A percentile compares a stretch with the other conserved stretches of the same genome.
These are phyloP conservation scores for Calliphora vicina DNA, from an alignment of 1,140 invertebrate genomes.

Conservation along the genomic window DNA sequence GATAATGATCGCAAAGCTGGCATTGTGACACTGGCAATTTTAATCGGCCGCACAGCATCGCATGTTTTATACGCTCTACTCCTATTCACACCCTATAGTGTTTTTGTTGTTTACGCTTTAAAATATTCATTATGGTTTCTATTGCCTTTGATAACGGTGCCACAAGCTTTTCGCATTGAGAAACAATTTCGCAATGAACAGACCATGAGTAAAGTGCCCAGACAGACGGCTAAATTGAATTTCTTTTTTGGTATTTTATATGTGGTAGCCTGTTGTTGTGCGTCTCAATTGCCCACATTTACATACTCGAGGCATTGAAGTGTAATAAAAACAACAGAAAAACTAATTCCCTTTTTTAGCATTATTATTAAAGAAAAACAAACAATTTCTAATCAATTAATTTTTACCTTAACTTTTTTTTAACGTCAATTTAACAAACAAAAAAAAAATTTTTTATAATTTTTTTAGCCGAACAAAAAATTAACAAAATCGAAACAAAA, in stretches of 20 bases:
- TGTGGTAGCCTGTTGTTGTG: constrained; percentile 78
- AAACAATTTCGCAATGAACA: constrained; percentile 83
- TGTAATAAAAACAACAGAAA: neutral
- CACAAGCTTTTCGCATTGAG: constrained; percentile 88
- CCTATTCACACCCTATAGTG: constrained; percentile 90
- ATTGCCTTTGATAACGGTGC: constrained; percentile 85
- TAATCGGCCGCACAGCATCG: constrained; percentile 90
- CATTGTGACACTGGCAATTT: constrained; percentile 90
- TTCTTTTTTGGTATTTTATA: constrained; percentile 91
- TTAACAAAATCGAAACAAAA: neutral
- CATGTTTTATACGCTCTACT: constrained; percentile 91
- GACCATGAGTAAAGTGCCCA: constrained; percentile 82
- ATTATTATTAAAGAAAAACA: constrained; percentile 22
- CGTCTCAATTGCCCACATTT: constrained; percentile 66
- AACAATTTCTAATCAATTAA: neutral
- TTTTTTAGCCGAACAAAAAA: neutral
- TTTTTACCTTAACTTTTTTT: neutral
- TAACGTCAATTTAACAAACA: neutral
- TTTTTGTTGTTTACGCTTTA: constrained; percentile 83
- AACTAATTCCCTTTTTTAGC: neutral
- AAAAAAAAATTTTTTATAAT: neutral
- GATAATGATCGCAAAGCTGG: constrained; percentile 85
- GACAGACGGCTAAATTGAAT: constrained; percentile 89
- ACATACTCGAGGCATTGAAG: constrained; percentile 43
- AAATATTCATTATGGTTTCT: constrained; percentile 89